These are phyloP conservation scores for Sinonovacula constricta DNA, from an alignment of 1,140 invertebrate genomes.

Conservation along the genomic window DNA sequence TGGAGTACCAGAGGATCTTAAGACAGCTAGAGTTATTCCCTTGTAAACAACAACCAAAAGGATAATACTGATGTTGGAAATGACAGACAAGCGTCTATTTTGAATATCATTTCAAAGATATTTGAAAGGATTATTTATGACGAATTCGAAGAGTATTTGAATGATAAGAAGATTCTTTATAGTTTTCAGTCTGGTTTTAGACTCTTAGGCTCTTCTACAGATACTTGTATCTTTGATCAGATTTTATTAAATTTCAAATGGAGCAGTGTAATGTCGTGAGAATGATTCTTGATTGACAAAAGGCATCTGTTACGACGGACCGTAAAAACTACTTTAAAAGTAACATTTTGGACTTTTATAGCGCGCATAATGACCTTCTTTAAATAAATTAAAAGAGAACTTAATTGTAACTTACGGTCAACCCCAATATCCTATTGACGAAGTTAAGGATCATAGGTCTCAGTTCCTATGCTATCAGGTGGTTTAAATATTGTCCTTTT, in stretches of 20 bases:
- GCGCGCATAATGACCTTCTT: too few relatives aligned
- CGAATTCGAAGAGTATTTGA: conserved; percentile 15
- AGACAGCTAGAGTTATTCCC: conserved; percentile 20
- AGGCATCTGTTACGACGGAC: conserved; percentile 17
- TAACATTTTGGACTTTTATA: too few relatives aligned
- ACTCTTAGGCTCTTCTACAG: conserved; percentile 1
- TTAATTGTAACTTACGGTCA: too few relatives aligned
- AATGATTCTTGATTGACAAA: conserved; percentile 28
- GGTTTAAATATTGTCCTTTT: conserved; percentile 11
- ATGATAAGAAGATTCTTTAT: conserved; percentile 12
- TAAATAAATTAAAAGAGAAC: too few relatives aligned
- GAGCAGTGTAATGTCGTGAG: conserved; percentile 1
- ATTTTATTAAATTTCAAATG: conserved; percentile 14
- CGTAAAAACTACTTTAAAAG: too few relatives aligned
- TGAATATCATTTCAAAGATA: conserved; percentile 18
- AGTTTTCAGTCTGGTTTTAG: conserved; percentile 34
- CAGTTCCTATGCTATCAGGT: not conserved
- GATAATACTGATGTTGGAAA: conserved; percentile 33
- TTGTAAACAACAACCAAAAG: conserved; percentile 20
- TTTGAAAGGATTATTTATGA: conserved; percentile 26
- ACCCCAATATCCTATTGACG: conserved; percentile 5
- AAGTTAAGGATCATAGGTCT: conserved; percentile 7
- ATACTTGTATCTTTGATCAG: conserved; percentile 20
- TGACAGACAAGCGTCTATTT: conserved; percentile 18
- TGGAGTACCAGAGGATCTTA: conserved; percentile 17